phyloP scores from a whole-genome alignment of 2,888 invertebrate species.

The Chelonus formosanus region DNA sequence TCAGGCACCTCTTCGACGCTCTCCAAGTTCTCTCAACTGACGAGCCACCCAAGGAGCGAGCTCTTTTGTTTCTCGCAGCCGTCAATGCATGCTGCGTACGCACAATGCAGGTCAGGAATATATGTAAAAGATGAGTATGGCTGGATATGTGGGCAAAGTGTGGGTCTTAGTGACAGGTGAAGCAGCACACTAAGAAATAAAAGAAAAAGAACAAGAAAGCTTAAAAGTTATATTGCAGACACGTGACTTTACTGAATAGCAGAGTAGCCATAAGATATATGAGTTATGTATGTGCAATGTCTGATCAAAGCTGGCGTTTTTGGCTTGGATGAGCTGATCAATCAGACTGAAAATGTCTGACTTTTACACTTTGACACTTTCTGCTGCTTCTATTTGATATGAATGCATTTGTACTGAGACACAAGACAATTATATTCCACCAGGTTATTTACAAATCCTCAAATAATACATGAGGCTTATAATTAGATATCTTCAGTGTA shows the following conservation, averaged over 20 bases:
- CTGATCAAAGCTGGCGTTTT: conserved; percentile 18
- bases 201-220: conserved; percentile 2
- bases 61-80: conserved; percentile 58
- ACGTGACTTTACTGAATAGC: not conserved
- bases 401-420: too few relatives aligned
- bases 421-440: too few relatives aligned
- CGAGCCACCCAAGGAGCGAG: conserved; percentile 46
- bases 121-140: conserved; percentile 14
- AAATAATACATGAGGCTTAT: too few relatives aligned
- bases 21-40: conserved; percentile 25
- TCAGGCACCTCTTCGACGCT: conserved; percentile 25
- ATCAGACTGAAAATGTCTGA: conserved; percentile 1
- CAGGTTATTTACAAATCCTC: too few relatives aligned
- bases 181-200: conserved; percentile 7
- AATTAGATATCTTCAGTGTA: too few relatives aligned
- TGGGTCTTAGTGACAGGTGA: conserved; percentile 21
- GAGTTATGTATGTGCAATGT: conserved; percentile 2
- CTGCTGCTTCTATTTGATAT: too few relatives aligned
- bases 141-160: conserved; percentile 14
- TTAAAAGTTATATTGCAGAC: conserved; percentile 2
- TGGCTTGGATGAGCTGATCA: conserved; percentile 7
- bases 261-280: conserved; percentile 5
- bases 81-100: conserved; percentile 52
- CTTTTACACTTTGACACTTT: conserved; percentile 9
- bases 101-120: conserved; percentile 44